Conservation (phyloP, 2,888 invertebrate species). For the Argyresthia goedartella region DNA sequence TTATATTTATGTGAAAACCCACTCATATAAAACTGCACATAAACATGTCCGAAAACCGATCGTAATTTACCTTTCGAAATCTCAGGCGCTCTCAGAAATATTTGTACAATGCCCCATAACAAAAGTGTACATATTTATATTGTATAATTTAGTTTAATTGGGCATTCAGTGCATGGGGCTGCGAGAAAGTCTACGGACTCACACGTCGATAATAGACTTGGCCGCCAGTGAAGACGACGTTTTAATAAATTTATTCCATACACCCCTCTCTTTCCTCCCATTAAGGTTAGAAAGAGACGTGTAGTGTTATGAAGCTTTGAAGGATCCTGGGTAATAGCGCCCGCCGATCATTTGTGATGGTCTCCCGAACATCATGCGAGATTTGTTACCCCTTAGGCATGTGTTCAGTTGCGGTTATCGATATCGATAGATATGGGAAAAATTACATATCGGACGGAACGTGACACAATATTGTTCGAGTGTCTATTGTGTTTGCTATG, state of each 20-base stretch:
- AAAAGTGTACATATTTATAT: conserved; percentile 30
- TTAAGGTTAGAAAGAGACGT: conserved; percentile 14
- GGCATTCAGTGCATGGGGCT: conserved; percentile 28
- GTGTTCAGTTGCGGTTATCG: not conserved
- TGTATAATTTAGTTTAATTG: conserved; percentile 47
- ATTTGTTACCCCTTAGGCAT: conserved; percentile 1
- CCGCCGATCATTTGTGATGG: conserved; percentile 39
- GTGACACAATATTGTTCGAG: too few relatives aligned
- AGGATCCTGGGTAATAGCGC: conserved; percentile 2
- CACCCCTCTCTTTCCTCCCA: conserved; percentile 15
- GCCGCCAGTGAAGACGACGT: conserved; percentile 29
- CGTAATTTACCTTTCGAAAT: conserved; percentile 13
- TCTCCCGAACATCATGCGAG: conserved; percentile 12
- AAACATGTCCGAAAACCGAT: not conserved
- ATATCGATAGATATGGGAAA: too few relatives aligned
- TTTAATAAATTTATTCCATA: conserved; percentile 41
- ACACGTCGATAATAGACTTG: conserved; percentile 51
- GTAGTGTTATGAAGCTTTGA: not conserved
- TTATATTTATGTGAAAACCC: too few relatives aligned
- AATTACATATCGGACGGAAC: too few relatives aligned
- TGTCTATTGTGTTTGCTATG: too few relatives aligned
- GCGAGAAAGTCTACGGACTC: conserved; percentile 34
- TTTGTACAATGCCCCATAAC: conserved; percentile 19
- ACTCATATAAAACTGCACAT: too few relatives aligned
- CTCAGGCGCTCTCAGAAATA: conserved; percentile 15